Conservation (phyloP, 1,140 invertebrate genomes). For the Cydia strobilella region DNA sequence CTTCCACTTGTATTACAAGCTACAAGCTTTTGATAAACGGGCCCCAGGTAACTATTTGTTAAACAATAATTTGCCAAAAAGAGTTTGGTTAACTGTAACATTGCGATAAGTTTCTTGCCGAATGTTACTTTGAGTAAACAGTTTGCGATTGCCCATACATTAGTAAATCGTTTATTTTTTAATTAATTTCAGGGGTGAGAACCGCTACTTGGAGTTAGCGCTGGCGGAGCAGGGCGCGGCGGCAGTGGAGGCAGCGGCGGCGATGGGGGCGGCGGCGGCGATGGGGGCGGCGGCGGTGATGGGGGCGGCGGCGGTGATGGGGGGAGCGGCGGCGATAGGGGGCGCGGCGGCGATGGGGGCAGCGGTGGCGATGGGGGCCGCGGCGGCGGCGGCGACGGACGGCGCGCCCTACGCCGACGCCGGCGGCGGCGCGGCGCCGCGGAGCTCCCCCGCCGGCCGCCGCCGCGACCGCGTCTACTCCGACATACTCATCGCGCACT, state of each 20-base stretch:
- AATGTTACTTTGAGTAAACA: too few relatives aligned
- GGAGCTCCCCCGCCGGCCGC: conserved; percentile 38
- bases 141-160: too few relatives aligned
- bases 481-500: conserved; percentile 85
- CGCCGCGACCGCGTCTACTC: conserved; percentile 73
- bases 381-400: conserved; percentile 29
- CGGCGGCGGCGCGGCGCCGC: conserved; percentile 33
- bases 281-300: conserved; percentile 35
- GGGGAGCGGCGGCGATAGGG: background rate
- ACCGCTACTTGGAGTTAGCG: conserved; percentile 30
- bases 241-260: background rate
- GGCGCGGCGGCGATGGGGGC: too few relatives aligned
- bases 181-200: conserved; percentile 30
- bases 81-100: too few relatives aligned
- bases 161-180: too few relatives aligned
- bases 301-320: conserved; percentile 32
- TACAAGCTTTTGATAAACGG: too few relatives aligned
- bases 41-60: too few relatives aligned
- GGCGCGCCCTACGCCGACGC: conserved; percentile 32
- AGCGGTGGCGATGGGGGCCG: background rate
- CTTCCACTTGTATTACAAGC: too few relatives aligned
- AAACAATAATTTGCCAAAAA: too few relatives aligned
- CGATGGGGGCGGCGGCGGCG: conserved; percentile 33
- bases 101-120: too few relatives aligned
- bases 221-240: background rate